phyloP scores from a whole-genome alignment of 2,113 vertebrate genomes.

The Tragelaphus imberbis region DNA sequence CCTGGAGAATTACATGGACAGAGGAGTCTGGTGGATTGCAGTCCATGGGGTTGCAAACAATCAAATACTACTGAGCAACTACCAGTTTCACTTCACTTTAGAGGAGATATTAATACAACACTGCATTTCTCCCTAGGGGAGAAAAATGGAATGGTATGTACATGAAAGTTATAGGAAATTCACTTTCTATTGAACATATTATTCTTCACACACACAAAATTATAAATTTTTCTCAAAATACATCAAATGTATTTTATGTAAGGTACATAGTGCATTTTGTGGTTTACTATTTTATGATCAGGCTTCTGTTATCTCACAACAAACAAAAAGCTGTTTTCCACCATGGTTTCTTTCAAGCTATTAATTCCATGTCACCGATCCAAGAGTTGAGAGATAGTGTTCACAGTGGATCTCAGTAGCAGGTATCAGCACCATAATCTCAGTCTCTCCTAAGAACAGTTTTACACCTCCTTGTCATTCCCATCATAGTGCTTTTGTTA shows the following conservation, averaged over 20 bases:
- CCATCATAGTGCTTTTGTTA: background rate
- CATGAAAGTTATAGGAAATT: background rate
- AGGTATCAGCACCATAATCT: background rate
- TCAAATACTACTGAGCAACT: background rate
- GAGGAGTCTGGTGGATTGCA: background rate
- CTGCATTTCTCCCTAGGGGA: background rate
- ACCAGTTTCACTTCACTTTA: background rate
- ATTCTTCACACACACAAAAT: background rate
- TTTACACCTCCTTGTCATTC: background rate
- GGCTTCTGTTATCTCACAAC: background rate
- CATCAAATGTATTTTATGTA: conserved; percentile 6
- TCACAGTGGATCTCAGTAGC: background rate
- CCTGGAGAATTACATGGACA: background rate
- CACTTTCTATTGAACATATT: background rate
- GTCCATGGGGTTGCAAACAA: background rate
- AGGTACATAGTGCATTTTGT: background rate
- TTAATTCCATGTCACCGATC: background rate
- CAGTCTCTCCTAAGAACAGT: background rate
- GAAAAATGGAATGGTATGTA: background rate
- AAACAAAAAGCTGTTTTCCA: background rate
- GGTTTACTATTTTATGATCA: background rate
- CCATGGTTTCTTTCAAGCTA: background rate
- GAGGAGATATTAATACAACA: background rate
- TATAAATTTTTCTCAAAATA: background rate
- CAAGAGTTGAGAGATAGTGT: background rate